A percentile compares a stretch with the other conserved stretches of the same genome.
Evolutionary conservation across 1,140 invertebrate species (phyloP).

Genomic region (Drosophila nikananu): DNA sequence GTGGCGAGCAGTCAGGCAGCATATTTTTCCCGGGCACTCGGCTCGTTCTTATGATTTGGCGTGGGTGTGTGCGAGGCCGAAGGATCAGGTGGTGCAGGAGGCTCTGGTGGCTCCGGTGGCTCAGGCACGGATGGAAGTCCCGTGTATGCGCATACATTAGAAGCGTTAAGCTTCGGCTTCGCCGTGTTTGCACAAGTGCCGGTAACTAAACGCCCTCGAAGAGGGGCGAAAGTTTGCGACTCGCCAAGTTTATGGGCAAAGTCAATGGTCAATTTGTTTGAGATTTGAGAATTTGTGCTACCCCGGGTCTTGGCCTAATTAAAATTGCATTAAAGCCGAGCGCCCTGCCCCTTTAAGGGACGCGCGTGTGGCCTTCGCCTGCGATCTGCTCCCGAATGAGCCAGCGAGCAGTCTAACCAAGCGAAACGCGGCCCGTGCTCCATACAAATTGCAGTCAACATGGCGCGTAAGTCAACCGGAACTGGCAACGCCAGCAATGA

Average conservation of each 20-base stretch:
- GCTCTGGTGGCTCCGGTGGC: constrained; percentile 10
- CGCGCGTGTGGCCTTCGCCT: constrained; percentile 65
- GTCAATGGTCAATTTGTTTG: constrained; percentile 81
- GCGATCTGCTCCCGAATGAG: constrained; percentile 22
- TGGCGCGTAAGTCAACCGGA: constrained; percentile 78
- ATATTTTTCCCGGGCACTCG: constrained; percentile 71
- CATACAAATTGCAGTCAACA: constrained; percentile 84
- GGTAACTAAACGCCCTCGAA: constrained; percentile 51
- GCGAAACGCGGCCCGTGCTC: constrained; percentile 63
- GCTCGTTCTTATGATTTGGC: constrained; percentile 45
- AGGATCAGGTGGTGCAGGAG: constrained; percentile 15
- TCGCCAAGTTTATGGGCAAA: constrained; percentile 55
- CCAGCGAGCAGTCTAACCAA: constrained; percentile 59
- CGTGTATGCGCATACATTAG: constrained; percentile 72
- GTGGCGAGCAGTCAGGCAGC: constrained; percentile 48
- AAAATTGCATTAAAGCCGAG: constrained; percentile 76
- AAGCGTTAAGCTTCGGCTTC: constrained; percentile 47
- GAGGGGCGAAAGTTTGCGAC: constrained; percentile 56
- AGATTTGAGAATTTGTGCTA: constrained; percentile 71
- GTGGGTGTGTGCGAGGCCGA: background rate
- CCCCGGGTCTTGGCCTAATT: constrained; percentile 69
- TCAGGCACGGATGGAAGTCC: background rate
- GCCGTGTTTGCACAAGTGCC: constrained; percentile 48
- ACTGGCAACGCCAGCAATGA: constrained; percentile 80
- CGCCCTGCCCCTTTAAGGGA: constrained; percentile 19